Evolutionary conservation across 2,797 vertebrate genomes (phyloP).

Genomic region (Miichthys miiuy): DNA sequence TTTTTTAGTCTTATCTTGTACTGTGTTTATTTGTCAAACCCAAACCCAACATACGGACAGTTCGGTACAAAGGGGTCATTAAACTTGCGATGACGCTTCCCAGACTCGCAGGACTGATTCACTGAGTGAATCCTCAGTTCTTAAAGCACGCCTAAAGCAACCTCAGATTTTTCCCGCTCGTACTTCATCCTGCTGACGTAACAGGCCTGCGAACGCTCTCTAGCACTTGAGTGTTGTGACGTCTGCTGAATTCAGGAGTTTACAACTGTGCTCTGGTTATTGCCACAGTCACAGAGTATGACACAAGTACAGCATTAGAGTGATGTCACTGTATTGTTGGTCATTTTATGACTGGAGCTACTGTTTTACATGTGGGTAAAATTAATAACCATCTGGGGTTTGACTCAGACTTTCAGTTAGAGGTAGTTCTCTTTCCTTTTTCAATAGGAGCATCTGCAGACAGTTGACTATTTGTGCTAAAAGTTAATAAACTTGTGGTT

Average conservation of each 20-base stretch:
- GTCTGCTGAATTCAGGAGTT: slow-evolving; percentile 52
- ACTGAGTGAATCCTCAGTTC: slow-evolving; percentile 5
- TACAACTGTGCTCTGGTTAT: slow-evolving; percentile 28
- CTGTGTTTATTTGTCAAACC: neutral
- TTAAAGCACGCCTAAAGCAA: neutral
- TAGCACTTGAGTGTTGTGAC: slow-evolving; percentile 67
- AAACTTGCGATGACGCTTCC: slow-evolving; percentile 49
- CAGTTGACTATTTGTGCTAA: neutral
- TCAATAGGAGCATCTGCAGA: neutral
- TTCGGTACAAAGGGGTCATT: slow-evolving; percentile 13
- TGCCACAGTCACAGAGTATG: slow-evolving; percentile 1
- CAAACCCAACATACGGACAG: neutral
- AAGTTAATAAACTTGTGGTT: neutral
- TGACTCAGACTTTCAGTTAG: neutral
- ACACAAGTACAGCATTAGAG: slow-evolving; percentile 27
- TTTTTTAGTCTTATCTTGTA: neutral
- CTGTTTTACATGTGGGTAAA: neutral
- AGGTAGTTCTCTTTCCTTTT: neutral
- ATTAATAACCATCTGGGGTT: neutral
- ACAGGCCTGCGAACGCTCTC: slow-evolving; percentile 42
- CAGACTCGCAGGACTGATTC: slow-evolving; percentile 33
- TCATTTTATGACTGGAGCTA: neutral
- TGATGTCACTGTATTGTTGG: slow-evolving; percentile 33
- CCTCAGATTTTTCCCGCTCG: slow-evolving; percentile 32
- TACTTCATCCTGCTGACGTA: slow-evolving; percentile 64